phyloP scores from a whole-genome alignment of 1,140 invertebrate species.

The Dendrolimus kikuchii region DNA sequence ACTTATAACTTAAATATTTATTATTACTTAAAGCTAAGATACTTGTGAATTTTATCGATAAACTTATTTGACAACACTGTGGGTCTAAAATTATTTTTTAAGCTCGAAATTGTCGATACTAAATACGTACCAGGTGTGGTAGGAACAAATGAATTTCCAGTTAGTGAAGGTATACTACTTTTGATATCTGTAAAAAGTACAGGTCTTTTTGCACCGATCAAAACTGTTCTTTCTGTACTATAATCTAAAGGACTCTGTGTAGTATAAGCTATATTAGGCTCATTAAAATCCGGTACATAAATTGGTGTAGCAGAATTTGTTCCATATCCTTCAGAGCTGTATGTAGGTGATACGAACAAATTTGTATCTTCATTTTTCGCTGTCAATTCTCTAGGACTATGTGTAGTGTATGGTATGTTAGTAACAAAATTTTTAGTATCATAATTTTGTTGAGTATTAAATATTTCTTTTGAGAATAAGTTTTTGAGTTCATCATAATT shows the following conservation, averaged over 20 bases:
- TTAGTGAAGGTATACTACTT: slow-evolving; percentile 15
- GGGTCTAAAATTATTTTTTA: slow-evolving; percentile 27
- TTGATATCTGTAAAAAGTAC: slow-evolving; percentile 29
- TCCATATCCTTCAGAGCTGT: too few species aligned
- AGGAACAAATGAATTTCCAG: slow-evolving; percentile 15
- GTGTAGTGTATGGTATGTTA: too few species aligned
- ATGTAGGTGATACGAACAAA: too few species aligned
- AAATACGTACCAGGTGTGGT: slow-evolving; percentile 40
- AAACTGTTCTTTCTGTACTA: slow-evolving; percentile 31
- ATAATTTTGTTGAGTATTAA: slow-evolving; percentile 6
- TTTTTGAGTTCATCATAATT: slow-evolving; percentile 41
- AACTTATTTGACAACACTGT: slow-evolving; percentile 42
- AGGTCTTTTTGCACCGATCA: slow-evolving; percentile 31
- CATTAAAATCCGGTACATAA: too few species aligned
- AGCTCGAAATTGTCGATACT: slow-evolving; percentile 38
- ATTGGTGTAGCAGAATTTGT: too few species aligned
- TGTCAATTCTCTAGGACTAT: too few species aligned
- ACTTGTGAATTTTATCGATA: slow-evolving; percentile 50
- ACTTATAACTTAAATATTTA: slow-evolving; percentile 17
- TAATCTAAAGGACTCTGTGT: too few species aligned
- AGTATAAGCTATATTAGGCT: too few species aligned
- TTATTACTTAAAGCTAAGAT: slow-evolving; percentile 19
- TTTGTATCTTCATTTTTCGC: too few species aligned
- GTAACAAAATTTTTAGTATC: too few species aligned
- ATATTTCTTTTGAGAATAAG: slow-evolving; percentile 28